A percentile compares a stretch with the other conserved stretches of the same genome.
Evolutionary conservation across 2,113 vertebrate species (phyloP).

Genomic region (Fregata magnificens): DNA sequence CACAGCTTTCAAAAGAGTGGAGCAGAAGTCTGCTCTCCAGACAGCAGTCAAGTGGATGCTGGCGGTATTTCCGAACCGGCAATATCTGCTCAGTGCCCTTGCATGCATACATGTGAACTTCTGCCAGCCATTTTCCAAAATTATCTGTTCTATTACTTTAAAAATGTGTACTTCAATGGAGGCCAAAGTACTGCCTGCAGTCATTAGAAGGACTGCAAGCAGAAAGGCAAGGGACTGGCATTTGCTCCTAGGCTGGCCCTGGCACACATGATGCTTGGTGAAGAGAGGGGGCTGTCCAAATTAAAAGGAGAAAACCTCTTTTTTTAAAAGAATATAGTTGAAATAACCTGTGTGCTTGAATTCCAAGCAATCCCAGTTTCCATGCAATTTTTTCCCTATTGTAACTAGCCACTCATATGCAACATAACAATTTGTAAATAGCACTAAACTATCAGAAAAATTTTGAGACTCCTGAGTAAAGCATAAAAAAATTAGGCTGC

Average conservation of each 20-base stretch:
- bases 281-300: neutral
- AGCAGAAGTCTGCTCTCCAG: neutral
- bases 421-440: neutral
- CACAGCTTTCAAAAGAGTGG: neutral
- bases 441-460: neutral
- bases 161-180: neutral
- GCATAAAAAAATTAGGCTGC: neutral
- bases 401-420: neutral
- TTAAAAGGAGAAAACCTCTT: neutral
- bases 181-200: neutral
- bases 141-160: neutral
- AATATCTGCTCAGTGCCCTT: neutral
- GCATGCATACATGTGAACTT: neutral
- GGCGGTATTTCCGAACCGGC: neutral
- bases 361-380: neutral
- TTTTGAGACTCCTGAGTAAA: neutral
- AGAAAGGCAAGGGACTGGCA: neutral
- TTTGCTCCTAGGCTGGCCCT: neutral
- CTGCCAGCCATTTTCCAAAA: neutral
- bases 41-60: neutral
- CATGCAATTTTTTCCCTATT: neutral
- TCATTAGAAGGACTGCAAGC: neutral
- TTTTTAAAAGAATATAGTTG: neutral
- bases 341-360: neutral
- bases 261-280: neutral